A percentile compares a stretch with the other conserved stretches of the same genome.
Evolutionary conservation across 2,797 vertebrate species (phyloP).

Genomic region (Cynodonichthys magdalenae): DNA sequence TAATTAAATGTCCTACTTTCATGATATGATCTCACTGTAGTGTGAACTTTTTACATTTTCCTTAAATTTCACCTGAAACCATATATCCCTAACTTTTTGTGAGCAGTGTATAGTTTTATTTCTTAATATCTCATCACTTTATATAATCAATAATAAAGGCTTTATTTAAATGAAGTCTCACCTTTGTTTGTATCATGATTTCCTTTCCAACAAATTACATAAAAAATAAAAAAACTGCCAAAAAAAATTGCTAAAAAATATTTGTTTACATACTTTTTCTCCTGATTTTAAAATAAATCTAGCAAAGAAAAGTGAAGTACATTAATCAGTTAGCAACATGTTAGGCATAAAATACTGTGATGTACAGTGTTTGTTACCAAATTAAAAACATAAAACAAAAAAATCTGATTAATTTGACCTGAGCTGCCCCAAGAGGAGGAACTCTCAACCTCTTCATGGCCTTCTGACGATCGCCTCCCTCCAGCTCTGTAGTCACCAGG

Average conservation of each 20-base stretch:
- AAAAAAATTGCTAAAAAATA: too few relatives aligned
- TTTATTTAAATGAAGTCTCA: slow-evolving; percentile 23
- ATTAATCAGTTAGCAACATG: too few relatives aligned
- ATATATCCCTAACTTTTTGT: too few relatives aligned
- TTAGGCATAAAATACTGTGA: too few relatives aligned
- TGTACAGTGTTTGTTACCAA: too few relatives aligned
- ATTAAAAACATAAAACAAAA: too few relatives aligned
- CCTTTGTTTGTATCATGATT: slow-evolving; percentile 25
- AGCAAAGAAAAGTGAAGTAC: background rate
- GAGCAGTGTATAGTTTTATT: slow-evolving; percentile 40
- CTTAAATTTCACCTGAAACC: too few relatives aligned
- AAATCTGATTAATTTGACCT: slow-evolving; percentile 65
- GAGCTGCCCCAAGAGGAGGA: slow-evolving; percentile 95
- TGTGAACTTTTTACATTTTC: too few relatives aligned
- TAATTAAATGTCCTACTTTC: too few relatives aligned
- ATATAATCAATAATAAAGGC: slow-evolving; percentile 65
- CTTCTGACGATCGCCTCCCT: slow-evolving; percentile 95
- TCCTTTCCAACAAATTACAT: background rate
- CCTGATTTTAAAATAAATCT: background rate
- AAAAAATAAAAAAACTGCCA: background rate
- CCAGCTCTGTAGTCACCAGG: slow-evolving; percentile 94
- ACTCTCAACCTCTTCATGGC: slow-evolving; percentile 98
- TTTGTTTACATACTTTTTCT: too few relatives aligned
- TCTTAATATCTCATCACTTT: slow-evolving; percentile 56
- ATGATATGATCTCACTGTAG: too few relatives aligned